Evolutionary conservation across 2,888 invertebrate species (phyloP).

Genomic region (Nemotelus pantherinus): DNA sequence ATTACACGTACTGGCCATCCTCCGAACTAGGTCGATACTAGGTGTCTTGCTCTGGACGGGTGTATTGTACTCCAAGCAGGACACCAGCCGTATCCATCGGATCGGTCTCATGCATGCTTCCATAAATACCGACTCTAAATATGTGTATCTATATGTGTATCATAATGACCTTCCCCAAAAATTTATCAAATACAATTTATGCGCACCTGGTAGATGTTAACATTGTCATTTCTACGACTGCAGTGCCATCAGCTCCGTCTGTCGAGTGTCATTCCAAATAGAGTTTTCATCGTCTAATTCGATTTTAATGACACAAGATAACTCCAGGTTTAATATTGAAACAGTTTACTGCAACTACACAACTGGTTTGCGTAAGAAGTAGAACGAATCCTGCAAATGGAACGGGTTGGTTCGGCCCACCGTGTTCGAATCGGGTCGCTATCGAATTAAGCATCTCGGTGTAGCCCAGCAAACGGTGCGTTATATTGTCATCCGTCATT

Average conservation of each 20-base stretch:
- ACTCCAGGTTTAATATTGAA: conserved; percentile 38
- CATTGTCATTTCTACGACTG: conserved; percentile 31
- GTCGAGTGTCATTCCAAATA: conserved; percentile 19
- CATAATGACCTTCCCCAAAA: conserved; percentile 39
- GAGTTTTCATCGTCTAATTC: conserved; percentile 38
- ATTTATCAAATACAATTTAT: conserved; percentile 45
- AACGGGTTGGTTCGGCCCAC: too few relatives aligned
- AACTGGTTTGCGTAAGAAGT: neutral
- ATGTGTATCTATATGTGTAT: conserved; percentile 21
- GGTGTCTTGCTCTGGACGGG: neutral
- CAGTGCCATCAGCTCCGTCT: neutral
- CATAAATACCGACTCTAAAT: neutral
- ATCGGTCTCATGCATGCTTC: neutral
- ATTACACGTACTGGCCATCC: neutral
- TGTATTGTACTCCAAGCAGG: conserved; percentile 9
- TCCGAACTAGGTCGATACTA: conserved; percentile 10
- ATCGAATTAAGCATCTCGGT: too few relatives aligned
- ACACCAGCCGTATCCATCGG: neutral
- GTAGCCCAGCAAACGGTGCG: conserved; percentile 4
- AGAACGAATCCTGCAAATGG: too few relatives aligned
- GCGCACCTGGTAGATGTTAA: conserved; percentile 43
- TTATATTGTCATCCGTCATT: conserved; percentile 38
- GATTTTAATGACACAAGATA: conserved; percentile 43
- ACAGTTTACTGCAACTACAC: conserved; percentile 29
- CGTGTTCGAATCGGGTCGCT: too few relatives aligned